phyloP scores from a whole-genome alignment of 1,140 invertebrate genomes.

The Meloidogyne exigua region DNA sequence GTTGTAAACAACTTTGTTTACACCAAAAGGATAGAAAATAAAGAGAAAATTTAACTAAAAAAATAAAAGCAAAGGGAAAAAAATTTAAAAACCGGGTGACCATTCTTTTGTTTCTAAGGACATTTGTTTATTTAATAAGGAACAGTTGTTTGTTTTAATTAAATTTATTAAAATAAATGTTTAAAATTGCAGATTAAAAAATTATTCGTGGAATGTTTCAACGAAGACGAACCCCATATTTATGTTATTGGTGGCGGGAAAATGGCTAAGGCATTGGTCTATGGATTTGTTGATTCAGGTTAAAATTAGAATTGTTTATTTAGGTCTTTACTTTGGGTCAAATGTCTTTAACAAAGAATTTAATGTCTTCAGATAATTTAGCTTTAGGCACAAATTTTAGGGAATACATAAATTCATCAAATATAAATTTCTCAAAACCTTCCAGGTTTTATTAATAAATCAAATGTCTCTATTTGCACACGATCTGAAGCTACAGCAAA shows the following conservation, averaged over 20 bases:
- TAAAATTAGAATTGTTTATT: slow-evolving; percentile 11
- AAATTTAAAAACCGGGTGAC: too few relatives aligned
- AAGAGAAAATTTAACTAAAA: not conserved
- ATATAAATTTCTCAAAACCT: slow-evolving; percentile 6
- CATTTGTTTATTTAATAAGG: not conserved
- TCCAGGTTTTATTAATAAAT: slow-evolving; percentile 33
- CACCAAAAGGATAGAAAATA: not conserved
- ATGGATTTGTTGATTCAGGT: slow-evolving; percentile 42
- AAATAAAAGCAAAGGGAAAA: too few relatives aligned
- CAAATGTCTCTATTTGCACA: slow-evolving; percentile 33
- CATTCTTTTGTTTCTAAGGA: too few relatives aligned
- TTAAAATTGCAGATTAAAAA: not conserved
- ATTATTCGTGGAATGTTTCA: slow-evolving; percentile 30
- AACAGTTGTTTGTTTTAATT: not conserved
- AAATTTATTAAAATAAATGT: not conserved
- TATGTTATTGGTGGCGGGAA: slow-evolving; percentile 41
- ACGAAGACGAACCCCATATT: slow-evolving; percentile 19
- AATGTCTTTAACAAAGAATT: too few relatives aligned
- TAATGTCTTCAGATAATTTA: too few relatives aligned
- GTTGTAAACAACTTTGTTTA: slow-evolving; percentile 5
- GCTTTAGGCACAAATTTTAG: too few relatives aligned
- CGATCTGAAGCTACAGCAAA: slow-evolving; percentile 35
- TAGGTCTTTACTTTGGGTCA: too few relatives aligned
- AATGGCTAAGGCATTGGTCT: slow-evolving; percentile 40
- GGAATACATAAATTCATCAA: too few relatives aligned